phyloP scores from a whole-genome alignment of 1,140 invertebrate species.

The Brachionus calyciflorus region DNA sequence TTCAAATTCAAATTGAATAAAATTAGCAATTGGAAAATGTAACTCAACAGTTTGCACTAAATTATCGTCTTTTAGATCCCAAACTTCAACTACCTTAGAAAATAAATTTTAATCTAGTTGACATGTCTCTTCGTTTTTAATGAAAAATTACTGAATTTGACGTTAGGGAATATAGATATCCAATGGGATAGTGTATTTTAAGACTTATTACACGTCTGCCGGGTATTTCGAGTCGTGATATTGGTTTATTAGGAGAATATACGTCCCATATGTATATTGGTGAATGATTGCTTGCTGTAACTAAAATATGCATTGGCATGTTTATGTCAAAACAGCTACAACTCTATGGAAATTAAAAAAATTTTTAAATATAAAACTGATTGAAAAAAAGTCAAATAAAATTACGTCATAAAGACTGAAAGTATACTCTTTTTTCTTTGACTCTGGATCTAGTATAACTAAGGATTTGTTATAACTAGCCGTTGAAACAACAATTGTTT shows the following conservation, averaged over 20 bases:
- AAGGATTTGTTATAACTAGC: slow-evolving; percentile 53
- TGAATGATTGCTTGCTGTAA: slow-evolving; percentile 70
- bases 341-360: slow-evolving; percentile 50
- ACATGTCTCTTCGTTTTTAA: no score
- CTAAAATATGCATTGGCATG: slow-evolving; percentile 56
- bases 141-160: neutral
- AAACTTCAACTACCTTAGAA: slow-evolving; percentile 58
- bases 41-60: slow-evolving; percentile 58
- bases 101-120: slow-evolving; percentile 1
- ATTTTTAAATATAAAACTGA: neutral
- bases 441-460: slow-evolving; percentile 54
- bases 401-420: slow-evolving; percentile 58
- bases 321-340: slow-evolving; percentile 59
- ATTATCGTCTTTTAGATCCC: slow-evolving; percentile 59
- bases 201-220: neutral
- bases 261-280: slow-evolving; percentile 72
- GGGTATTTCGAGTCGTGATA: neutral
- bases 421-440: slow-evolving; percentile 56
- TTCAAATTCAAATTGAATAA: slow-evolving; percentile 58
- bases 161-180: slow-evolving; percentile 1
- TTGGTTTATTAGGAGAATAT: slow-evolving; percentile 57
- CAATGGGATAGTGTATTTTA: slow-evolving; percentile 12
- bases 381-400: neutral
- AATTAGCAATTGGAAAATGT: slow-evolving; percentile 58
- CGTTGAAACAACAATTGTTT: slow-evolving; percentile 55